These are phyloP conservation scores for Okapia johnstoni DNA, from an alignment of 2,113 vertebrate genomes.

Conservation along the genomic window DNA sequence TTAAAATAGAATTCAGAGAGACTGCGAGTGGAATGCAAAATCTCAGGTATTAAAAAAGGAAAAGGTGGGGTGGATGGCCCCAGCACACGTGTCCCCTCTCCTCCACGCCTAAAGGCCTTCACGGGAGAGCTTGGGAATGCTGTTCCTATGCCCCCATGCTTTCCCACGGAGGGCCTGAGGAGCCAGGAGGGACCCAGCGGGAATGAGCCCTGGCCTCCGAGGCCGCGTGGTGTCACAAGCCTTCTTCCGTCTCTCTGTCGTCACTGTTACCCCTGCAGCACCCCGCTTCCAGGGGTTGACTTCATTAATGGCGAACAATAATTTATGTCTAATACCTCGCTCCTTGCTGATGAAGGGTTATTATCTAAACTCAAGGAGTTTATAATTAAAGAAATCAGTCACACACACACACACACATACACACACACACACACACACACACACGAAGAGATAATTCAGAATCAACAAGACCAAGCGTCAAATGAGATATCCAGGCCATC, in stretches of 20 bases:
- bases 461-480: constrained; percentile 1
- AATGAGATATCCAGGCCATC: too few species aligned
- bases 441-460: constrained; percentile 3
- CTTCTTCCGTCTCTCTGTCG: background rate
- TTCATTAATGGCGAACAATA: constrained; percentile 36
- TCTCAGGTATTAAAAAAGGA: background rate
- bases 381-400: constrained; percentile 67
- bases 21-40: background rate
- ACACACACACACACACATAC: background rate
- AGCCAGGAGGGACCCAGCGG: background rate
- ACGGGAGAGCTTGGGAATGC: background rate
- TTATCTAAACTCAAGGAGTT: constrained; percentile 53
- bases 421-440: too few species aligned
- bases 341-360: constrained; percentile 49
- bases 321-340: constrained; percentile 20
- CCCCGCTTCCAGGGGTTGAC: background rate
- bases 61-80: background rate
- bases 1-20: background rate
- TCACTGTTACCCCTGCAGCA: background rate
- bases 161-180: background rate
- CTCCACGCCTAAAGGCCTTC: fast-evolving
- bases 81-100: fast-evolving
- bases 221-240: fast-evolving
- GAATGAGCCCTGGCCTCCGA: fast-evolving
- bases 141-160: fast-evolving